Base-by-base conservation (phyloP, 37 sponge, comb jelly and placozoan genomes). In the Eunapius fragilis region DNA sequence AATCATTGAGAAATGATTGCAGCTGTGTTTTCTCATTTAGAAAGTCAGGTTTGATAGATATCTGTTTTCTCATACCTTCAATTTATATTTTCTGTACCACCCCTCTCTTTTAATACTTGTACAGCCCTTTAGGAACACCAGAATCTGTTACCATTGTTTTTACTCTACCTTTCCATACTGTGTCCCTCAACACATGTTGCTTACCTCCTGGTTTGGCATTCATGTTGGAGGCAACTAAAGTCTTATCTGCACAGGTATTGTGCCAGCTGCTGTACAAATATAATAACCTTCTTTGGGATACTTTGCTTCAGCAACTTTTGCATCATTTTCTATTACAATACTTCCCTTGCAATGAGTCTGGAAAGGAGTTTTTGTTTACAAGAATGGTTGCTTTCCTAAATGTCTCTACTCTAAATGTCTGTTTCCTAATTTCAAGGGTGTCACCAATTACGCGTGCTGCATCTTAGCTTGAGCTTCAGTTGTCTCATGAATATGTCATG, bases 231-330 rank as follows among this genome's bases (percentile, higher is more conserved):
- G 83, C 89, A 27, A 24, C 24, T 27, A 87, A 82, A 9, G 41
- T 6, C 45, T 88, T 83, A 24, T 80, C 74, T 6, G 77, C 68
- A 32, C 26, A 71, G 2, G 89, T 77, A 19, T 27, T 68, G 37
- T 88, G 89, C 67, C 81, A 80, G 34, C 81, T 80, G 27, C 77
- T 75, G 13, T 88, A 77, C 10, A 84, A 83, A 82, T 84, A 88
- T 13, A 88, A 24, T 74, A 89, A 0, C 73, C 76, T 7, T 86
- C 79, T 49, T 67, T 37, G 0, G 85, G 85, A 69, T 89, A 89
- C 75, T 84, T 84, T 11, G 34, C 2, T 38, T 89, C 81, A 68
- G 75, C 86, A 24, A 89, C 76, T 35, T 76, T 24, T 37, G 72
- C 81, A 70, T 37, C 78, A 3, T 14, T 41, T 41, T 41, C 41